These are phyloP conservation scores for Cinara cedri DNA, from an alignment of 2,888 invertebrate species.

Conservation along the genomic window DNA sequence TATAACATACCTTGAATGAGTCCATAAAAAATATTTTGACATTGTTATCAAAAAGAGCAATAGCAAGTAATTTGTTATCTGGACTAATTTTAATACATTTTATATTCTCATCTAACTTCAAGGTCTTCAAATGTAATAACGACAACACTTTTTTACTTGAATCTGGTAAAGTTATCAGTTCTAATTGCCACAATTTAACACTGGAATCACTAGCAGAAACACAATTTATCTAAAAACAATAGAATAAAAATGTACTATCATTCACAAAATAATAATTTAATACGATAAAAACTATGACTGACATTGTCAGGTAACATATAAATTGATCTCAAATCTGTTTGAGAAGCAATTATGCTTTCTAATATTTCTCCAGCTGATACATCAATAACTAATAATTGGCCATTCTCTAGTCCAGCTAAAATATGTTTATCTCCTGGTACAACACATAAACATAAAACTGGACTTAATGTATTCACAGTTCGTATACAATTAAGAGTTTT, in stretches of 20 bases:
- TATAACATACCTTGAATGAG: conserved; percentile 78
- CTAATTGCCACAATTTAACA: conserved; percentile 94
- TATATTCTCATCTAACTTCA: conserved; percentile 87
- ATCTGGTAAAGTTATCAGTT: conserved; percentile 73
- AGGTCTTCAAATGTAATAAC: conserved; percentile 77
- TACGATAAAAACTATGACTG: conserved; percentile 41
- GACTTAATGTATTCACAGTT: conserved; percentile 71
- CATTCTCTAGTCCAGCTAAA: conserved; percentile 84
- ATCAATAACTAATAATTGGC: conserved; percentile 82
- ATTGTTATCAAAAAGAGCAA: conserved; percentile 88
- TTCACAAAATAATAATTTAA: too few relatives aligned
- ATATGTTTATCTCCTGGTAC: conserved; percentile 91
- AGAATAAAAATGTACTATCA: neutral
- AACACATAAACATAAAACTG: conserved; percentile 78
- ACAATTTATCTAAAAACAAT: conserved; percentile 72
- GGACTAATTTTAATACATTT: conserved; percentile 82
- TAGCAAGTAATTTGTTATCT: conserved; percentile 85
- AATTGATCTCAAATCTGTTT: conserved; percentile 79
- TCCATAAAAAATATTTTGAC: conserved; percentile 95
- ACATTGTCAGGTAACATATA: conserved; percentile 82
- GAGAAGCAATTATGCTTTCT: conserved; percentile 84
- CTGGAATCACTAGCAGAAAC: conserved; percentile 86
- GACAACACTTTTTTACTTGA: conserved; percentile 68
- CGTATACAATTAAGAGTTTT: conserved; percentile 71
- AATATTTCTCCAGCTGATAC: conserved; percentile 80